Evolutionary conservation across 2,888 invertebrate species (phyloP).

Genomic region (Amphiduros pacificus): DNA sequence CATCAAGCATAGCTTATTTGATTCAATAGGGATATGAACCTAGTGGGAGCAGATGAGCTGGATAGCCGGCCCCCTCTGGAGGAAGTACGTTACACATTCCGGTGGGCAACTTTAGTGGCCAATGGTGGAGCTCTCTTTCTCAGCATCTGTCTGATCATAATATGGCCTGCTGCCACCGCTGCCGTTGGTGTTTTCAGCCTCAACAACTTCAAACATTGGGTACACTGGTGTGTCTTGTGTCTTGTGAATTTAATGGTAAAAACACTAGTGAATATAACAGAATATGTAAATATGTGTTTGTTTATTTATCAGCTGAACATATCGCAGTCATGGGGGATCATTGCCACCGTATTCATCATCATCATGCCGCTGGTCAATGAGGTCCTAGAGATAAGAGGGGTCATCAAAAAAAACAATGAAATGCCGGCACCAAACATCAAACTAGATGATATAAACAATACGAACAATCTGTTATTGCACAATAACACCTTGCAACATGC

Average conservation of each 20-base stretch:
- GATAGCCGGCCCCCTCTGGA: conserved; percentile 47
- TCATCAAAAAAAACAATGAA: too few species aligned
- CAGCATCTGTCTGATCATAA: conserved; percentile 38
- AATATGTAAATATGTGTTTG: too few species aligned
- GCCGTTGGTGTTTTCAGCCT: conserved; percentile 38
- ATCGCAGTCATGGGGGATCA: conserved; percentile 44
- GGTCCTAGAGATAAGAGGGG: too few species aligned
- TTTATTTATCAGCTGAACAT: conserved; percentile 38
- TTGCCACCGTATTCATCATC: conserved; percentile 50
- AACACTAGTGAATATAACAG: background rate
- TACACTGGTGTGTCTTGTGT: conserved; percentile 24
- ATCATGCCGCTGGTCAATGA: conserved; percentile 46
- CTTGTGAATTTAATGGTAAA: conserved; percentile 12
- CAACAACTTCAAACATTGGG: conserved; percentile 43
- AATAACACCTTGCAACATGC: too few species aligned
- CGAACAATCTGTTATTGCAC: too few species aligned
- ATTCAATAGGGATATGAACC: conserved; percentile 51
- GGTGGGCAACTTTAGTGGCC: conserved; percentile 37
- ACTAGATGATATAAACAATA: too few species aligned
- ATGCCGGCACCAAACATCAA: too few species aligned
- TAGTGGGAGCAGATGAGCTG: conserved; percentile 40
- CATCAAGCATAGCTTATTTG: too few species aligned
- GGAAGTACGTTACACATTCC: conserved; percentile 42
- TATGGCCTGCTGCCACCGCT: conserved; percentile 49
- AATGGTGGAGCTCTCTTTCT: conserved; percentile 35